A percentile compares a stretch with the other conserved stretches of the same genome.
Conservation (phyloP, 2,888 invertebrate genomes). For the Chironomus tentans region DNA sequence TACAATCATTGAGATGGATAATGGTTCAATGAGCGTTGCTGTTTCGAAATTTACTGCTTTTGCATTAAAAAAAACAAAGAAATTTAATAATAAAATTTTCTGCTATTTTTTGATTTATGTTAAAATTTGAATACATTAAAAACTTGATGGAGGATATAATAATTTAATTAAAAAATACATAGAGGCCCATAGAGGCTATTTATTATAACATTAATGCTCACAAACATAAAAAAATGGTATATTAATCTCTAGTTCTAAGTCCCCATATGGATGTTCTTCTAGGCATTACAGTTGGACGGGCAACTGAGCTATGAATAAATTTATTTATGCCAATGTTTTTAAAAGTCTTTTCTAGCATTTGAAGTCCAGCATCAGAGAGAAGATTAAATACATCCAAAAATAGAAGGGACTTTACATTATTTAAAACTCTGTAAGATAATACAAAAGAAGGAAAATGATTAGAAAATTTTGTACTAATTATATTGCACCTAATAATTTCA, state of each 20-base stretch:
- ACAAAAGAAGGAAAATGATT: slow-evolving; percentile 12
- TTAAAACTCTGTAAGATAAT: slow-evolving; percentile 45
- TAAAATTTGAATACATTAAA: too few relatives aligned
- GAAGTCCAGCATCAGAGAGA: slow-evolving; percentile 49
- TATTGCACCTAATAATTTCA: slow-evolving; percentile 31
- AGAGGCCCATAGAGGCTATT: neutral
- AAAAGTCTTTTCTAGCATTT: slow-evolving; percentile 48
- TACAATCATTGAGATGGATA: too few relatives aligned
- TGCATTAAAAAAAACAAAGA: too few relatives aligned
- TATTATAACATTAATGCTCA: neutral
- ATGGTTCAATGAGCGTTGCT: too few relatives aligned
- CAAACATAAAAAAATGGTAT: neutral
- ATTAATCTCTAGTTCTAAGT: slow-evolving; percentile 64
- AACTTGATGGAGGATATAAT: too few relatives aligned
- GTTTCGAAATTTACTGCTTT: too few relatives aligned
- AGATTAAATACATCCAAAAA: slow-evolving; percentile 78
- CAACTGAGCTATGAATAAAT: slow-evolving; percentile 73
- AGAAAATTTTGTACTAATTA: neutral
- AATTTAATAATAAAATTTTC: too few relatives aligned
- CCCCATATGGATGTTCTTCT: slow-evolving; percentile 87
- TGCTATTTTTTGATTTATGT: too few relatives aligned
- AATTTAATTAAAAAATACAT: neutral
- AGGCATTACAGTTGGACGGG: slow-evolving; percentile 80
- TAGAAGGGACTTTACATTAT: slow-evolving; percentile 53
- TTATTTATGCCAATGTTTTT: slow-evolving; percentile 59